Conservation (phyloP, 2,797 vertebrate species). For the Amphiprion clarkii region DNA sequence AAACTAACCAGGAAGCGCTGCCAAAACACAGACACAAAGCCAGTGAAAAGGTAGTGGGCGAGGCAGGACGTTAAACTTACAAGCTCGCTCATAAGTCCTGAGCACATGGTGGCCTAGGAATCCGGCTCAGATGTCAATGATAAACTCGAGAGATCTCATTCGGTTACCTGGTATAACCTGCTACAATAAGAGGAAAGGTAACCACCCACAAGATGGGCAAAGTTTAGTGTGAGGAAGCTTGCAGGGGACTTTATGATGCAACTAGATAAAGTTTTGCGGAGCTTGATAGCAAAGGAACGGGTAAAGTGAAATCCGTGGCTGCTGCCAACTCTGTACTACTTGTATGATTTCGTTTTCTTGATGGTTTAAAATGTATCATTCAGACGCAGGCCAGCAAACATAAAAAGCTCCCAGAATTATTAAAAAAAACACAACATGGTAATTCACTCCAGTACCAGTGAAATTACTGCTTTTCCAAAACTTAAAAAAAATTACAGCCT, state of each 20-base stretch:
- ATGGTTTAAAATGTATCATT: slow-evolving; percentile 2
- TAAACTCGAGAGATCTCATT: slow-evolving; percentile 70
- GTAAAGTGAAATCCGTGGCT: slow-evolving; percentile 10
- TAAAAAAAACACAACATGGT: slow-evolving; percentile 2
- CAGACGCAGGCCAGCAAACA: slow-evolving; percentile 20
- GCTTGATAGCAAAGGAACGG: neutral
- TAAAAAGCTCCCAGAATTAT: neutral
- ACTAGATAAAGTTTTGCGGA: slow-evolving; percentile 46
- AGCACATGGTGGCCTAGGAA: slow-evolving; percentile 64
- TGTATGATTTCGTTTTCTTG: slow-evolving; percentile 22
- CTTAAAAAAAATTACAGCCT: slow-evolving; percentile 5
- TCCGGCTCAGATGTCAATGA: slow-evolving; percentile 81
- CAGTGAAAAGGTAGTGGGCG: slow-evolving; percentile 82
- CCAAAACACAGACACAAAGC: slow-evolving; percentile 76
- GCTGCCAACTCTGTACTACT: neutral
- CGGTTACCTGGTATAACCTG: slow-evolving; percentile 71
- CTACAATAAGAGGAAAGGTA: slow-evolving; percentile 62
- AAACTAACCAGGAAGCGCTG: slow-evolving; percentile 80
- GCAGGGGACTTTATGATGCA: slow-evolving; percentile 59
- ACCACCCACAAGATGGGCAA: slow-evolving; percentile 71
- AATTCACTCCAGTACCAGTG: neutral
- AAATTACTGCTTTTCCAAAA: slow-evolving; percentile 22
- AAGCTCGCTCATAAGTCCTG: slow-evolving; percentile 64
- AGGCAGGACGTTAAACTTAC: slow-evolving; percentile 74
- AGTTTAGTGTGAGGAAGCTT: slow-evolving; percentile 66